Base-by-base conservation (phyloP, 2,888 invertebrate species). In the Chelonus formosanus region DNA sequence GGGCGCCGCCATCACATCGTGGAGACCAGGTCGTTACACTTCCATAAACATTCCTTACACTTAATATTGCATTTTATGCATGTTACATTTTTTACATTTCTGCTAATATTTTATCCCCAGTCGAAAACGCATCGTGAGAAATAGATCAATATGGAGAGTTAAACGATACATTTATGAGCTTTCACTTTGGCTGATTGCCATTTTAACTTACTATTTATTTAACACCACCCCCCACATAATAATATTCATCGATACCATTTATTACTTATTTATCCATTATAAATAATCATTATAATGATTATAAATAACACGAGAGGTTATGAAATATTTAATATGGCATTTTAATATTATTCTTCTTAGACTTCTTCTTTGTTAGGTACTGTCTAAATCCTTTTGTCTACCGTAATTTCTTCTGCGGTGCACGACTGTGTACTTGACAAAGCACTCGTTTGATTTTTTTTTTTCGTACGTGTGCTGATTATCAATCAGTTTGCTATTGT, bases 171-270 rank as follows among this genome's bases (percentile, higher is more conserved):
- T 50, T 58, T 45, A 53, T 64, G 59, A 53, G 65, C 65, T 65
- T 65, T 65, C 65, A 65, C 65, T 65, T 52, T 59, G 59, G 59
- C 54, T 59, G 45, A 59, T 59, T 59, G 54, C 54, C 55, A 65
- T 55, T 64, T 52, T 20, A 44, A 52, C 52, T 53, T 35, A 53
- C 44, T 58, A 63, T 36, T 63, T 62, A 53, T 50, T 60, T 60
- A 48, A 31, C 35, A 48, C 5, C 48, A 20, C 48, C 40, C 6
- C 6, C 5, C 40, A 40, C 6, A 6, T 40, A 5, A 40, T 3
- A 58, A 34, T 34, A 35, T 48, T 20, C 2, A 20, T 20, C 2
- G 20, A 20, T 20, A 20, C 20, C 20, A 20, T 20, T 20, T 20
- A 20, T 20, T 20, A 20, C 20, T 20, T 20, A 20, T 20, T 20